Base-by-base conservation (phyloP, 2,888 invertebrate species). In the Lapara coniferarum region DNA sequence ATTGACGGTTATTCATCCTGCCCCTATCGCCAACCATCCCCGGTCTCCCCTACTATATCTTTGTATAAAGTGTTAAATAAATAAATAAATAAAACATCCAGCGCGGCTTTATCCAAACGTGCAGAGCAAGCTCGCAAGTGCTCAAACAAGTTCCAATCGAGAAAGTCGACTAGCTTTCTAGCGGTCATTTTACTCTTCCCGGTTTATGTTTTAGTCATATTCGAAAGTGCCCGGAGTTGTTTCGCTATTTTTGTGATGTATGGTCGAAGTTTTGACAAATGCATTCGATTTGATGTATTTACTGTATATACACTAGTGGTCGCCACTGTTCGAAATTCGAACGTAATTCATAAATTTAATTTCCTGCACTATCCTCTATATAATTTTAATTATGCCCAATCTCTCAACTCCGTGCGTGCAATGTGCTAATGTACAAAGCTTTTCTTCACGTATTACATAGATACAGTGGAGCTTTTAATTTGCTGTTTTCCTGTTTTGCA, bases 131-230 rank as follows among this genome's bases (percentile, higher is more conserved):
- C 68, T 72, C 57, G 57, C 69, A 69, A 71, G 66, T 66, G 71
- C 74, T 74, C 73, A 81, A 84, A 84, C 87, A 78, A 79, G 85
- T 85, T 84, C 74, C 67, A 69, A 66, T 16, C 77, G 87, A 80
- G 87, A 87, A 87, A 87, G 87, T 85, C 71, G 70, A 68, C 72
- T 74, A 76, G 76, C 80, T 82, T 82, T 82, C 82, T 79, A 73
- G 59, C 69, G 53, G 51, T 75, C 77, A 78, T 78, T 78, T 80
- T 77, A 78, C 66, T 68, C 56, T 72, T 55, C 52, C 51, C 66
- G 57, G 57, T 58, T 69, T 59, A 63, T 67, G 73, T 57, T 69
- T 69, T 63, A 69, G 59, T 69, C 59, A 53, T 69, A 63, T 69
- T 53, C 53, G 67, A 70, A 68, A 66, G 68, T 66, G 68, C 19